Conservation (phyloP, 2,113 vertebrate species). For the Tetrax tetrax region DNA sequence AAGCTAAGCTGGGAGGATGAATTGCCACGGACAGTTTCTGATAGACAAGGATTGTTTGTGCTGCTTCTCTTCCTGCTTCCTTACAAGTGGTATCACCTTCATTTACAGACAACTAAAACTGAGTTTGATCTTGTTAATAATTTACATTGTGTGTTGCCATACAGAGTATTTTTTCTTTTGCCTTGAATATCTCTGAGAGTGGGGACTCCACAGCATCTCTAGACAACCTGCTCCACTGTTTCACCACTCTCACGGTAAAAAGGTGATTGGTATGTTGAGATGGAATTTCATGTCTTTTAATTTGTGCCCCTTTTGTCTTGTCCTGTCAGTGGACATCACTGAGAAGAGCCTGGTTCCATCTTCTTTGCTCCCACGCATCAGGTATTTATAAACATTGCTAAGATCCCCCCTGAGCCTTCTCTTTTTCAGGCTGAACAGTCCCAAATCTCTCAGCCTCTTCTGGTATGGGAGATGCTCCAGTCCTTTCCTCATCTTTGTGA, state of each 20-base stretch:
- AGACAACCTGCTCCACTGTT: neutral
- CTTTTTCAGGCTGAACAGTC: neutral
- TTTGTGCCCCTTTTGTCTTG: neutral
- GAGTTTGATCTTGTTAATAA: neutral
- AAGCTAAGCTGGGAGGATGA: neutral
- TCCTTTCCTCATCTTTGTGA: neutral
- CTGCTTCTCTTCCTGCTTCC: neutral
- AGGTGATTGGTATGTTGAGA: neutral
- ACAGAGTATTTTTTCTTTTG: neutral
- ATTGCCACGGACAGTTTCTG: neutral
- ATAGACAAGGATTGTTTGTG: neutral
- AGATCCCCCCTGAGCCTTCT: neutral
- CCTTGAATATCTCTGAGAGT: neutral
- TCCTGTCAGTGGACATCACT: neutral
- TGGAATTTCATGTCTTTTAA: neutral
- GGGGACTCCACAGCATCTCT: neutral
- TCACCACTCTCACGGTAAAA: neutral
- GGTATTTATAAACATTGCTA: neutral
- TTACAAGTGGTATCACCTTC: neutral
- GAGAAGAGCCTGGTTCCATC: neutral
- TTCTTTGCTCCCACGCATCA: neutral
- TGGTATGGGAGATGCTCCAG: neutral
- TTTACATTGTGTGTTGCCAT: neutral
- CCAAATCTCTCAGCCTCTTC: neutral
- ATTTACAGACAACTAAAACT: neutral